Conservation (phyloP, 92 coral and sea anemone species). For the Desmophyllum pertusum region DNA sequence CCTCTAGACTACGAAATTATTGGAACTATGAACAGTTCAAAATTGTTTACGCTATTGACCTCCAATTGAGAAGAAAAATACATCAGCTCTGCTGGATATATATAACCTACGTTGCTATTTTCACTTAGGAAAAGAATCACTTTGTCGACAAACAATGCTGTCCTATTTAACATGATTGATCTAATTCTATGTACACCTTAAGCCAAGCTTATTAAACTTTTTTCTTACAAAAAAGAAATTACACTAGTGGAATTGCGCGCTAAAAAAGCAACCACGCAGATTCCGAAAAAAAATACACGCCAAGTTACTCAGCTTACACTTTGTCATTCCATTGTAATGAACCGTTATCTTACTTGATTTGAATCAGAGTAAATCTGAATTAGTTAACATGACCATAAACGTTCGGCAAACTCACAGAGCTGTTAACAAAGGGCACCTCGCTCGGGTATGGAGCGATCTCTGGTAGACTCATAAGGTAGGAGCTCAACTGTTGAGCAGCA, state of each 20-base stretch:
- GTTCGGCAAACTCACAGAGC: conserved; percentile 54
- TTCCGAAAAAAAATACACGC: conserved; percentile 4
- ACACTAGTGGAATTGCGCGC: conserved; percentile 2
- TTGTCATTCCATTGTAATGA: conserved; percentile 83
- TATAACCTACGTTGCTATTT: conserved; percentile 28
- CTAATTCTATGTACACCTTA: conserved; percentile 48
- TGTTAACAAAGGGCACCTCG: conserved; percentile 34
- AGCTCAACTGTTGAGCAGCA: conserved; percentile 67
- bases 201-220: conserved; percentile 30
- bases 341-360: conserved; percentile 42
- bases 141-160: conserved; percentile 48
- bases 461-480: conserved; percentile 77
- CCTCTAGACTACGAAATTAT: conserved; percentile 24
- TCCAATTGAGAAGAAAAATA: conserved; percentile 44
- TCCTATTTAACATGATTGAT: conserved; percentile 37
- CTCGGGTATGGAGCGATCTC: conserved; percentile 86
- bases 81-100: conserved; percentile 35
- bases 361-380: conserved; percentile 53
- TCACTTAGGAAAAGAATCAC: conserved; percentile 42
- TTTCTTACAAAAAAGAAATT: neutral
- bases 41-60: conserved; percentile 31
- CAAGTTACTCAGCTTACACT: conserved; percentile 72
- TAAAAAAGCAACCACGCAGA: conserved; percentile 7
- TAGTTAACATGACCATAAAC: conserved; percentile 47
- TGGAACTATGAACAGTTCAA: conserved; percentile 16